These are phyloP conservation scores for Drosophila kurseongensis DNA, from an alignment of 1,140 invertebrate species.

Conservation along the genomic window DNA sequence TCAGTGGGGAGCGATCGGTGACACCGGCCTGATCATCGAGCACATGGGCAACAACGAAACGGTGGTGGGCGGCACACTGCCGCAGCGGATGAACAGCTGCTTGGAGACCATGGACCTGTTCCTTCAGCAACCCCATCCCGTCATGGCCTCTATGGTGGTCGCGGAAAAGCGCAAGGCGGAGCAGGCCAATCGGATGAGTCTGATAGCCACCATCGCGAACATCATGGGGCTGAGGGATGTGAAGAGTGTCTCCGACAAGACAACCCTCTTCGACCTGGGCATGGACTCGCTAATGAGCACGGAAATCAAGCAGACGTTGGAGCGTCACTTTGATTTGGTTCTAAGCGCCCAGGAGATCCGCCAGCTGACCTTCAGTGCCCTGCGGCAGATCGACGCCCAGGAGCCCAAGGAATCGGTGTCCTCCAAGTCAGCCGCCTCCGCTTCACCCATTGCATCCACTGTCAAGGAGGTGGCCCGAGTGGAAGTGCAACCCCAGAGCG, in stretches of 20 bases:
- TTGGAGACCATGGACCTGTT: slow-evolving; percentile 93
- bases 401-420: slow-evolving; percentile 19
- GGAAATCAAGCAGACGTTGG: slow-evolving; percentile 98
- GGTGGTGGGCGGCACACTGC: slow-evolving; percentile 95
- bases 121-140: slow-evolving; percentile 93
- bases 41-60: slow-evolving; percentile 94
- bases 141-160: slow-evolving; percentile 93
- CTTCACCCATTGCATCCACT: slow-evolving; percentile 26
- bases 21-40: slow-evolving; percentile 96
- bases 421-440: background rate
- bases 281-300: slow-evolving; percentile 99
- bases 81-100: slow-evolving; percentile 96
- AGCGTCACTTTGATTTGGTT: slow-evolving; percentile 95
- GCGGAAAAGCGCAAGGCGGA: slow-evolving; percentile 89
- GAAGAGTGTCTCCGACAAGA: slow-evolving; percentile 89
- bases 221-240: slow-evolving; percentile 94
- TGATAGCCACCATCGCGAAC: slow-evolving; percentile 91
- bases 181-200: slow-evolving; percentile 85
- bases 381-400: slow-evolving; percentile 88
- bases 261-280: slow-evolving; percentile 95
- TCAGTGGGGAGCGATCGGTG: slow-evolving; percentile 99
- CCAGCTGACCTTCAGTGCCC: slow-evolving; percentile 89
- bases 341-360: slow-evolving; percentile 95
- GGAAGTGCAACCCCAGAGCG: slow-evolving; percentile 55
- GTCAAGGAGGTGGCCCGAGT: slow-evolving; percentile 13